These are phyloP conservation scores for Loripinus fragilis DNA, from an alignment of 2,888 invertebrate species.

Conservation along the genomic window DNA sequence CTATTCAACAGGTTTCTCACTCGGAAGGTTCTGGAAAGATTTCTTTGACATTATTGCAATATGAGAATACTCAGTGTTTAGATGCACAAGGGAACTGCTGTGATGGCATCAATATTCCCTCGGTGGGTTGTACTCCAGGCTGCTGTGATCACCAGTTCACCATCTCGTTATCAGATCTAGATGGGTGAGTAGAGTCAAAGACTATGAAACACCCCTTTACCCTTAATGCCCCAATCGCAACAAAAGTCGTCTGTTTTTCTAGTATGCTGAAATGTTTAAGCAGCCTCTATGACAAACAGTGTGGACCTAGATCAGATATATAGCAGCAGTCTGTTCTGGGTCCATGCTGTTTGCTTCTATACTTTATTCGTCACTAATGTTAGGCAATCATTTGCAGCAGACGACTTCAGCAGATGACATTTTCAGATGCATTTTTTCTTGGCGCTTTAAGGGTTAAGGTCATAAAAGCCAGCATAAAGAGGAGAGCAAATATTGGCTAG, in stretches of 20 bases:
- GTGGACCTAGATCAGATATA: neutral
- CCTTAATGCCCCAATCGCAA: too few relatives aligned
- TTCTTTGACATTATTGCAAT: slow-evolving; percentile 31
- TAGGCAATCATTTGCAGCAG: too few relatives aligned
- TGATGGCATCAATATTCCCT: slow-evolving; percentile 30
- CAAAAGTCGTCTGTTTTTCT: too few relatives aligned
- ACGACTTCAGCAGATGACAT: too few relatives aligned
- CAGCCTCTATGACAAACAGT: too few relatives aligned
- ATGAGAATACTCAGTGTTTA: slow-evolving; percentile 29
- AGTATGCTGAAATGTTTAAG: too few relatives aligned
- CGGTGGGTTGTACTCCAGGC: slow-evolving; percentile 25
- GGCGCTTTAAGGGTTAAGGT: too few relatives aligned
- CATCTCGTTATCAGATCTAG: neutral
- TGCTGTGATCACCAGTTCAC: slow-evolving; percentile 42
- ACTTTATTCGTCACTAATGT: too few relatives aligned
- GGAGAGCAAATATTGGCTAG: too few relatives aligned
- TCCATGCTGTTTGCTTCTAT: neutral
- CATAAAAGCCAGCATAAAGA: too few relatives aligned
- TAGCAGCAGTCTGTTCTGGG: neutral
- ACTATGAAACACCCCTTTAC: too few relatives aligned
- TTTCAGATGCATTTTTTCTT: too few relatives aligned
- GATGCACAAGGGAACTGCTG: slow-evolving; percentile 45
- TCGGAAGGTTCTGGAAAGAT: slow-evolving; percentile 31
- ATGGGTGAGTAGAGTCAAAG: neutral
- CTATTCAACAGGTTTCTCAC: neutral